Base-by-base conservation (phyloP, 2,888 invertebrate species). In the Euclidia mi region DNA sequence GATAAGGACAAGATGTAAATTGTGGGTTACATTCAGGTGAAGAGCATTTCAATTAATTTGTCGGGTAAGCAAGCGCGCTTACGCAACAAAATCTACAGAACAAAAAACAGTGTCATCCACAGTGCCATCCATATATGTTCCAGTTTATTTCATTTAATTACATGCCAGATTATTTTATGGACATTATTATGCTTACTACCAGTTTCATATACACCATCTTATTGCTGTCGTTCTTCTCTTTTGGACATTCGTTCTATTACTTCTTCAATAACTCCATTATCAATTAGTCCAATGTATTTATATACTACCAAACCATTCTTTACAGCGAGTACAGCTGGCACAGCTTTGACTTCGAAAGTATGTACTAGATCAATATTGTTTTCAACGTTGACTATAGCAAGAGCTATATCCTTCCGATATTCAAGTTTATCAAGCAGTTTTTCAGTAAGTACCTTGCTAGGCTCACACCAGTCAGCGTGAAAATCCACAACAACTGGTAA, bases 401-500 rank as follows among this genome's bases (percentile, higher is more conserved):
- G 32, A 9, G 1, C 43, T 14, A 43, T 6, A 31, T 32, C 31
- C 4, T 18, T 3, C 4, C 12, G 11, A 2, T 15, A 4, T 32
- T 18, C 31, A 7, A 43, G 10, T n/a, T 17, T 1, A 1, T n/a
- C 9, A 18, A 31, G 2, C 11, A 43, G 7, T 6, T n/a, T 18
- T 0, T 32, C 11, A 6, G 15, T 43, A 2, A 32, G 2, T 0
- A 1, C 0, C 2, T 43, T 20, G 11, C 43, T 12, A 1, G 43
- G 17, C 14, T 43, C 43, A 43, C 10, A 32, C 43, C 43, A 43
- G 6, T 17, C 43, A n/a, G 43, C 29, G 32, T 43, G 43, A 32
- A 43, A 43, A 32, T 17, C 9, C 3, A 43, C 32, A 17, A 43
- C 11, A 1, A 32, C 11, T 11, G 43, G 43, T 11, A 18, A 3